phyloP scores from a whole-genome alignment of 2,113 vertebrate genomes.

The Neotoma lepida region DNA sequence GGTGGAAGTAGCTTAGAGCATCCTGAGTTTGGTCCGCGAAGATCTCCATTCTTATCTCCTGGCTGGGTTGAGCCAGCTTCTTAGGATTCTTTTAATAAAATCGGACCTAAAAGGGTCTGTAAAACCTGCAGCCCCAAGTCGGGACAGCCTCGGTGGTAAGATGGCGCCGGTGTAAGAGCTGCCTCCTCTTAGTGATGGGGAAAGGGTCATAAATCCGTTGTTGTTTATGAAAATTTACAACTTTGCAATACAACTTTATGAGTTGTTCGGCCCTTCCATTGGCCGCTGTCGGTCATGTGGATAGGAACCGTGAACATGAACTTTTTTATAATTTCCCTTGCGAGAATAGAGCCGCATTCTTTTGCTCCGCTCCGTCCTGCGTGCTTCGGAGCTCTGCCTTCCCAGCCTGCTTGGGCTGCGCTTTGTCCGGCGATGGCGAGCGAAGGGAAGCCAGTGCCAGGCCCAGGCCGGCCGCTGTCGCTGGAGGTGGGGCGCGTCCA shows the following conservation, averaged over 20 bases:
- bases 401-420: slow-evolving; percentile 81
- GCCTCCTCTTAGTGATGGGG: slow-evolving; percentile 92
- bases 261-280: slow-evolving; percentile 93
- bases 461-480: slow-evolving; percentile 82
- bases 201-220: slow-evolving; percentile 99
- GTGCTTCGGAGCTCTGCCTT: slow-evolving; percentile 89
- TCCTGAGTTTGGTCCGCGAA: not conserved
- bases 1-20: not conserved
- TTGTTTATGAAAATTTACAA: slow-evolving; percentile 99
- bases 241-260: slow-evolving; percentile 99
- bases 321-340: slow-evolving; percentile 99
- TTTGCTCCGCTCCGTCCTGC: slow-evolving; percentile 92
- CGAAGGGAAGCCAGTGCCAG: slow-evolving; percentile 77
- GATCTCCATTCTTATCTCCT: slow-evolving; percentile 13
- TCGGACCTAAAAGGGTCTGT: slow-evolving; percentile 77
- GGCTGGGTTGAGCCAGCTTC: slow-evolving; percentile 39
- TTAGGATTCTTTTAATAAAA: slow-evolving; percentile 79
- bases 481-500: slow-evolving; percentile 87
- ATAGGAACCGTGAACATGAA: slow-evolving; percentile 97
- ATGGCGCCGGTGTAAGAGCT: slow-evolving; percentile 97
- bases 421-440: slow-evolving; percentile 85
- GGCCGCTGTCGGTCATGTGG: slow-evolving; percentile 94
- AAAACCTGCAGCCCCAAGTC: slow-evolving; percentile 79
- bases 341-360: slow-evolving; percentile 96
- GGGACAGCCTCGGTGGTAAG: slow-evolving; percentile 89